phyloP scores from a whole-genome alignment of 2,113 vertebrate species.

The Neogale vison region DNA sequence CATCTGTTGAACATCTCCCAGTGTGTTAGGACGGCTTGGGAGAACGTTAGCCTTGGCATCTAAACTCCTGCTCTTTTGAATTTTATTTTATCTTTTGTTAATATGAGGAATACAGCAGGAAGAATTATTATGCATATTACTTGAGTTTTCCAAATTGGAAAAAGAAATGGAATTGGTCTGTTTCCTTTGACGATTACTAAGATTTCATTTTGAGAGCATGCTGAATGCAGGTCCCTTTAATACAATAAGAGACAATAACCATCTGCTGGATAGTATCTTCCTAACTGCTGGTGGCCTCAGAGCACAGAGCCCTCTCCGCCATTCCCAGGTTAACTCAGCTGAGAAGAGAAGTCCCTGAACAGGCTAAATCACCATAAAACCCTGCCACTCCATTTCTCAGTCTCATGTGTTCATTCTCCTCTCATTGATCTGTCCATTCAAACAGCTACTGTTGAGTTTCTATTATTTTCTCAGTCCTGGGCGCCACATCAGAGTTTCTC shows the following conservation, averaged over 20 bases:
- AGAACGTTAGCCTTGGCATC: neutral
- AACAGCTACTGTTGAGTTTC: neutral
- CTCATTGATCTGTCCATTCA: neutral
- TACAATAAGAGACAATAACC: neutral
- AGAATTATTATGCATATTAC: neutral
- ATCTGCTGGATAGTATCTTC: neutral
- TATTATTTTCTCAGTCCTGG: neutral
- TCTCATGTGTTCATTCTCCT: neutral
- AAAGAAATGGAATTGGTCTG: neutral
- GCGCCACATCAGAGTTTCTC: neutral
- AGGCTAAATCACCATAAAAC: neutral
- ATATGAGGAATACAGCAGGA: neutral
- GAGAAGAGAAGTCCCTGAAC: neutral
- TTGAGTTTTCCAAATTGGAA: slow-evolving; percentile 17
- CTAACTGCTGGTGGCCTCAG: neutral
- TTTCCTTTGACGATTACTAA: neutral
- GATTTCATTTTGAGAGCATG: neutral
- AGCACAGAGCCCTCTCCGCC: neutral
- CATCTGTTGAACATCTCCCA: neutral
- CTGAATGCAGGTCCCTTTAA: neutral
- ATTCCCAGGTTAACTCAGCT: neutral
- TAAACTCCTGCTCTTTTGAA: neutral
- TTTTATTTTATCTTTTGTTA: slow-evolving; percentile 5
- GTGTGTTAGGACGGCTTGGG: fast-evolving
- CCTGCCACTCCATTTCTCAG: neutral